Base-by-base conservation (phyloP, 2,888 invertebrate species). In the Oxycera nigricornis region DNA sequence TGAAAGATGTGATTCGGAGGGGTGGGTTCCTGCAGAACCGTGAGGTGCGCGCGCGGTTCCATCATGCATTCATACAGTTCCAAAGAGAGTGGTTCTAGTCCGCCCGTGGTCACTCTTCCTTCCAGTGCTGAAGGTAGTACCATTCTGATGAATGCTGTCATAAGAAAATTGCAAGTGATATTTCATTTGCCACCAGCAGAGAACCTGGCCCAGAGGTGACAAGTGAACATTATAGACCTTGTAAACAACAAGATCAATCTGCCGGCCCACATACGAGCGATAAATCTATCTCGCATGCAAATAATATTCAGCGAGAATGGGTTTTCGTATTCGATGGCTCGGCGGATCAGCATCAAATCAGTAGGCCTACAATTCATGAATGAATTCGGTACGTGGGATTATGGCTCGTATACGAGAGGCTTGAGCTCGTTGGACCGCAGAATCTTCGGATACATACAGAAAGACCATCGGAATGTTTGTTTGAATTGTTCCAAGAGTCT, bases 211-310 rank as follows among this genome's bases (percentile, higher is more conserved):
- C 30, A 30, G 9, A 65, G 65, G 39, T 65, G 65, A 65, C 65
- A 65, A 65, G 65, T 65, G 65, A 65, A 65, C 65, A 65, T 41
- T 65, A 65, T 24, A 65, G 65, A 65, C 65, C 65, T 65, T 65
- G 65, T 65, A 65, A 65, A 65, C 65, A 41, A 41, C 65, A 65
- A 65, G 65, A 65, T 65, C 65, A 65, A 65, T 65, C 39, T 17
- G 4, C 22, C 65, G 41, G 65, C 65, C 65, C 35, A 65, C 65
- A 65, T 65, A 26, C 3, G 41, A 39, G 35, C 41, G 65, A 65
- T 65, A 65, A 65, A 65, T 65, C 65, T 65, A 65, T 65, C 65
- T 41, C 65, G 22, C 22, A 65, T 65, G 65, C 65, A 65, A 65
- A 65, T 65, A 65, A 65, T 65, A 65, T 41, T 41, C 41, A 41